Conservation (phyloP, 1,140 invertebrate species). For the Cyclina sinensis region DNA sequence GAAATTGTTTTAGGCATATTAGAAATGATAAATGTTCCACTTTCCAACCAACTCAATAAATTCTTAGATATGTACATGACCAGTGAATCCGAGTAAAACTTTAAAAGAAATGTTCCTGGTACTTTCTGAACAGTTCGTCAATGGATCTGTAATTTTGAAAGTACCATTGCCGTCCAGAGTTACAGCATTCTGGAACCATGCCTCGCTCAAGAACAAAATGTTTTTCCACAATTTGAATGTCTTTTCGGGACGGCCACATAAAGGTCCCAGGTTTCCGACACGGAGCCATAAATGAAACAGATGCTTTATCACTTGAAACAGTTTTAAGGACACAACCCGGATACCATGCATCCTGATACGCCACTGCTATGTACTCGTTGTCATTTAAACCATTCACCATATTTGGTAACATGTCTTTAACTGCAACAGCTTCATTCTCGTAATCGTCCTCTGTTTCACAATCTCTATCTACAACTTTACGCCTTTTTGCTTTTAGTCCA, state of each 20-base stretch:
- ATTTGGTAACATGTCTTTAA: neutral
- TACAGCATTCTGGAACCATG: conserved; percentile 9
- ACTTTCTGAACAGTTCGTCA: neutral
- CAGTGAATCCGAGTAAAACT: no score
- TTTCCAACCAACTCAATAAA: no score
- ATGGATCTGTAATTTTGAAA: neutral
- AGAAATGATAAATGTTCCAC: no score
- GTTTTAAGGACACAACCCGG: conserved; percentile 12
- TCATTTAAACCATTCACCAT: neutral
- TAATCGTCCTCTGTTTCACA: neutral
- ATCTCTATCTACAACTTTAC: neutral
- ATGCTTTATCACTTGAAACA: neutral
- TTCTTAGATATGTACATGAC: no score
- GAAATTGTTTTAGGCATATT: no score
- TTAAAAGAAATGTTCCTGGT: no score
- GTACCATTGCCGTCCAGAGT: conserved; percentile 39
- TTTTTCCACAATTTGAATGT: conserved; percentile 23
- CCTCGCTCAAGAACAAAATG: neutral
- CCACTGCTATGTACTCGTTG: conserved; percentile 34
- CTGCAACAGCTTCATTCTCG: neutral
- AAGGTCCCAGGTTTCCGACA: conserved; percentile 5
- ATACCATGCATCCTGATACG: conserved; percentile 48
- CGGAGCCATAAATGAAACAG: conserved; percentile 29
- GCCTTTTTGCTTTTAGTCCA: neutral
- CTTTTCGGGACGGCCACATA: conserved; percentile 20